Percentiles rank a stretch among this genome's conserved stretches.
Conservation (phyloP, 2,797 vertebrate species). For the Sciurus carolinensis region DNA sequence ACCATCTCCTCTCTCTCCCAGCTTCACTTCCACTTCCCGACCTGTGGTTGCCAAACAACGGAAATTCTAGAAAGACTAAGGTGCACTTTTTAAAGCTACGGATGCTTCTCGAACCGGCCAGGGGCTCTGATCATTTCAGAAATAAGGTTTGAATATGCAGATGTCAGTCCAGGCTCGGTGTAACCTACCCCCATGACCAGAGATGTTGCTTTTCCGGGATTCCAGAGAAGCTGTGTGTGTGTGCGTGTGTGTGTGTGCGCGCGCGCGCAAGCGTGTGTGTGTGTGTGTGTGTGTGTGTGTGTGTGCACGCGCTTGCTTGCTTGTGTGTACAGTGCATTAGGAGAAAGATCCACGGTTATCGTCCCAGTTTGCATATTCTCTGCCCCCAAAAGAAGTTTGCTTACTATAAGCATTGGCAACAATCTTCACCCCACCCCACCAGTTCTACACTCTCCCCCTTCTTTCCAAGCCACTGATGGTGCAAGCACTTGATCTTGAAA, state of each 20-base stretch:
- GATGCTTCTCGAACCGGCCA: background rate
- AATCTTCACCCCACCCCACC: background rate
- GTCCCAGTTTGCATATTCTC: constrained; percentile 1
- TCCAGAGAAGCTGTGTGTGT: background rate
- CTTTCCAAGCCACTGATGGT: background rate
- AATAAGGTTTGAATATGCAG: constrained; percentile 38
- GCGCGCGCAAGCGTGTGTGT: background rate
- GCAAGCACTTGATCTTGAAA: constrained; percentile 66
- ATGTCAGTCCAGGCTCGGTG: background rate
- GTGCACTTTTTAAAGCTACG: constrained; percentile 61
- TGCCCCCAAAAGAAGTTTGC: constrained; percentile 68
- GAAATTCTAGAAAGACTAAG: constrained; percentile 59
- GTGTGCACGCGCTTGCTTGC: background rate
- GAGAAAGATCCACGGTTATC: background rate
- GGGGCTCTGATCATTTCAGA: constrained; percentile 35
- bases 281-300: constrained; percentile 4
- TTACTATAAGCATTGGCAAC: background rate
- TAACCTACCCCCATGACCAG: background rate
- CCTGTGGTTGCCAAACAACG: constrained; percentile 17
- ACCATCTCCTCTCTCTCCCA: background rate
- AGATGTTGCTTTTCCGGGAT: background rate
- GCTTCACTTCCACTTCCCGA: background rate
- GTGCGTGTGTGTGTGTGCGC: constrained; percentile 4
- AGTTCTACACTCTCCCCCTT: background rate
- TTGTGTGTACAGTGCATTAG: background rate